A percentile compares a stretch with the other conserved stretches of the same genome.
Evolutionary conservation across 2,888 invertebrate species (phyloP).

Genomic region (Drosophila pseudotakahashii): DNA sequence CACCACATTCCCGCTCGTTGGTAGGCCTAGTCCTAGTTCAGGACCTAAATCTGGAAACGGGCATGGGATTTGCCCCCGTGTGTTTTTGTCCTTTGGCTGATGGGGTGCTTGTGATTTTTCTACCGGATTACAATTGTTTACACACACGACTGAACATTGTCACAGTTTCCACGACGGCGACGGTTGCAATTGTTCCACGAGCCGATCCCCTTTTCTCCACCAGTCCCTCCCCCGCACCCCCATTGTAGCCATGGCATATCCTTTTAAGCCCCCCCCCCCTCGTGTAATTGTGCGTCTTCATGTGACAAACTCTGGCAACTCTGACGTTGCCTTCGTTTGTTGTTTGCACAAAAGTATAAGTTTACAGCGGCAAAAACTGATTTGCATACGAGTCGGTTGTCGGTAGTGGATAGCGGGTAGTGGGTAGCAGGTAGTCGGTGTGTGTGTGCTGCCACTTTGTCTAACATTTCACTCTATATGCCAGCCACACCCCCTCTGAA

Average conservation of each 20-base stretch:
- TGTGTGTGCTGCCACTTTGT: constrained; percentile 62
- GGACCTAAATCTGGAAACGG: constrained; percentile 20
- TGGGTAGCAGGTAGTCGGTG: constrained; percentile 7
- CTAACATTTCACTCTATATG: constrained; percentile 69
- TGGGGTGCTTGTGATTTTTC: constrained; percentile 70
- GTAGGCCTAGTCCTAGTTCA: constrained; percentile 32
- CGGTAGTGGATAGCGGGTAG: neutral
- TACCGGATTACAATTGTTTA: constrained; percentile 79
- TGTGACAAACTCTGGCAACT: constrained; percentile 57
- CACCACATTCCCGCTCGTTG: neutral
- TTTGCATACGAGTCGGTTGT: constrained; percentile 7
- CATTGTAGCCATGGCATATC: constrained; percentile 45
- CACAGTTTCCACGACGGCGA: constrained; percentile 67
- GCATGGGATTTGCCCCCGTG: constrained; percentile 10
- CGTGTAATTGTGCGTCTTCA: constrained; percentile 72
- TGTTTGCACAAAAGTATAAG: constrained; percentile 73
- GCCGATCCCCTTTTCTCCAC: constrained; percentile 9
- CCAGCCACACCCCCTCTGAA: constrained; percentile 25
- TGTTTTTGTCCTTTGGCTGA: constrained; percentile 41
- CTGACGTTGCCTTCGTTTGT: constrained; percentile 51
- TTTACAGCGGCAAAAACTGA: constrained; percentile 55
- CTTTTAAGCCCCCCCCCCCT: constrained; percentile 54
- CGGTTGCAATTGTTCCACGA: constrained; percentile 58
- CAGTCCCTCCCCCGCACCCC: neutral
- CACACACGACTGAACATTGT: constrained; percentile 78